phyloP scores from a whole-genome alignment of 2,113 vertebrate species.

The Gnathonemus echidnorhynchus region DNA sequence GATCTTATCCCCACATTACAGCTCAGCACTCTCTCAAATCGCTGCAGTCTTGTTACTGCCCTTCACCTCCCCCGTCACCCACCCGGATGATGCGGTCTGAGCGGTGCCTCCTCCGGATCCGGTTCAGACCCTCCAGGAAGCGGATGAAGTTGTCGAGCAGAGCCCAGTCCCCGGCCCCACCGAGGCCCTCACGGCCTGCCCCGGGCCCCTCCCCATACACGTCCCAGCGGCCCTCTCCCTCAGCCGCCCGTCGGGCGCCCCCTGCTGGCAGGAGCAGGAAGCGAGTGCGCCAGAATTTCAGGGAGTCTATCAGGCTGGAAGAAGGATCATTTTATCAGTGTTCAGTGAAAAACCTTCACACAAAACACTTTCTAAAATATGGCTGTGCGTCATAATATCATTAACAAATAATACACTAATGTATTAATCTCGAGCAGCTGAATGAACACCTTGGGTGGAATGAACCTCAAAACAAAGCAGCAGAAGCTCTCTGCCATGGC shows the following conservation, averaged over 20 bases:
- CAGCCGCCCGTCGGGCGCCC: conserved; percentile 79
- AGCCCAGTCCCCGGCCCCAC: conserved; percentile 75
- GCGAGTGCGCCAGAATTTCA: conserved; percentile 96
- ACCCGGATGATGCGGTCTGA: conserved; percentile 84
- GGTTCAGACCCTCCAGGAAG: conserved; percentile 93
- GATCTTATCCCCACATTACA: background rate
- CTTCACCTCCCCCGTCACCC: conserved; percentile 39
- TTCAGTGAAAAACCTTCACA: background rate
- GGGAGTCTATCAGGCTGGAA: conserved; percentile 82
- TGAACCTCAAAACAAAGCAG: background rate
- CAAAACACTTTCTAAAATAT: background rate
- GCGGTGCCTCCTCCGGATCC: conserved; percentile 86
- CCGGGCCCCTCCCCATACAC: conserved; percentile 79
- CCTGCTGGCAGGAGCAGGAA: conserved; percentile 89
- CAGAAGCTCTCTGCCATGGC: background rate
- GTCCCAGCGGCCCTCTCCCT: conserved; percentile 83
- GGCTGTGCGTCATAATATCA: background rate
- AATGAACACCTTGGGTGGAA: background rate
- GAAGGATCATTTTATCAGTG: background rate
- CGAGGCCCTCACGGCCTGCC: conserved; percentile 34
- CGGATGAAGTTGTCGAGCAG: conserved; percentile 88
- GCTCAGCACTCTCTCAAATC: background rate
- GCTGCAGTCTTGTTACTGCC: background rate
- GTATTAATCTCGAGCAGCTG: background rate
- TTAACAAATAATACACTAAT: background rate